Conservation (phyloP, 1,140 invertebrate genomes). For the Polyergus mexicanus region DNA sequence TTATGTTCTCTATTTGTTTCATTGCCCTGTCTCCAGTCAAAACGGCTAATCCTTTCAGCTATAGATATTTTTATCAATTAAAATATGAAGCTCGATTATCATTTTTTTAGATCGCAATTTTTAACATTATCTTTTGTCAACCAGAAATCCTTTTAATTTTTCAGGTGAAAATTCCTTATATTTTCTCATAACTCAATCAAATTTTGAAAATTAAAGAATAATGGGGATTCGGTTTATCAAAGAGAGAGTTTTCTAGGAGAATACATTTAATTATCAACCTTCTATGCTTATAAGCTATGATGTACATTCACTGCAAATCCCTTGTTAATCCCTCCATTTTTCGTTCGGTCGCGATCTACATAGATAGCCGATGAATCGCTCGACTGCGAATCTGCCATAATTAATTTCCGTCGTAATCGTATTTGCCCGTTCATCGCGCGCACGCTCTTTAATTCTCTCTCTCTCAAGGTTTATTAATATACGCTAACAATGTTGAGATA, state of each 20-base stretch:
- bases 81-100: not conserved
- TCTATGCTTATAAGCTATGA: not conserved
- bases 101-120: not conserved
- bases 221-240: slow-evolving; percentile 16
- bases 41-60: not conserved
- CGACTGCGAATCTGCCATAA: slow-evolving; percentile 37
- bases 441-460: not conserved
- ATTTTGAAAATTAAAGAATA: slow-evolving; percentile 8
- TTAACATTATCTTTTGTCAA: not conserved
- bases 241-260: not conserved
- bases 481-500: slow-evolving; percentile 43
- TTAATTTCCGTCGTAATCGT: slow-evolving; percentile 52
- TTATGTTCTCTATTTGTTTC: slow-evolving; percentile 32
- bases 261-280: slow-evolving; percentile 22
- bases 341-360: slow-evolving; percentile 11
- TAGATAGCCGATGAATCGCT: slow-evolving; percentile 4
- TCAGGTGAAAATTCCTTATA: not conserved
- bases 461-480: slow-evolving; percentile 60
- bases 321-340: slow-evolving; percentile 2
- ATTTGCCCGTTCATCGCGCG: slow-evolving; percentile 54
- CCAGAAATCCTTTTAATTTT: not conserved
- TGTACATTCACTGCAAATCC: not conserved
- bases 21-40: not conserved
- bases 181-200: not conserved
- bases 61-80: not conserved